Percentiles rank a stretch among this genome's conserved stretches.
Conservation (phyloP, 64 coral and sea anemone genomes). For the Acropora yongei region DNA sequence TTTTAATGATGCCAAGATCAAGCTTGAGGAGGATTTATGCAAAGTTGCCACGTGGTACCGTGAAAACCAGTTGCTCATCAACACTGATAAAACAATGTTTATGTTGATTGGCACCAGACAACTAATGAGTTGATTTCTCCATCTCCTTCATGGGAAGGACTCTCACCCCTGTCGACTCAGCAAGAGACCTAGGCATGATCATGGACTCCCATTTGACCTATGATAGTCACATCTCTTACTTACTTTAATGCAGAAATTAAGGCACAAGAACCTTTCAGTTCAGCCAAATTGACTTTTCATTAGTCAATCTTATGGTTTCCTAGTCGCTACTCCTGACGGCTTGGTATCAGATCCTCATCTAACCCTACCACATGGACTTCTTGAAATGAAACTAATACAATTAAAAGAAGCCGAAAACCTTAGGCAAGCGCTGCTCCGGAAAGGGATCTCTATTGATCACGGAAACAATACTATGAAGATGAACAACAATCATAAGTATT, state of each 20-base stretch:
- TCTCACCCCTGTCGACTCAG: no score
- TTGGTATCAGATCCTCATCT: neutral
- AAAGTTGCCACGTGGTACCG: no score
- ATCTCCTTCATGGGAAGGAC: no score
- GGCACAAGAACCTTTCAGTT: slow-evolving; percentile 18
- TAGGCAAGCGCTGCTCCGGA: neutral
- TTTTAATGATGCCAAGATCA: no score
- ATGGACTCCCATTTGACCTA: no score
- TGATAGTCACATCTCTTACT: no score
- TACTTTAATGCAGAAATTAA: neutral
- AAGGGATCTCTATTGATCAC: neutral
- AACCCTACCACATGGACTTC: neutral
- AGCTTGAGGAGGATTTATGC: no score
- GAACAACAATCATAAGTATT: neutral
- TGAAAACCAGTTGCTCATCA: no score
- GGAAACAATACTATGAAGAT: slow-evolving; percentile 5
- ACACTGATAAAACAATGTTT: no score
- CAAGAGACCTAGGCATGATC: no score
- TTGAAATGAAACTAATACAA: slow-evolving; percentile 28
- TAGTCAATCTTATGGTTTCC: slow-evolving; percentile 13
- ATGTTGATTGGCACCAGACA: no score
- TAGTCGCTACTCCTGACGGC: slow-evolving; percentile 9
- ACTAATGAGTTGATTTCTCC: no score
- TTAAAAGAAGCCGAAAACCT: neutral
- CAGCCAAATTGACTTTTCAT: neutral